A percentile compares a stretch with the other conserved stretches of the same genome.
Evolutionary conservation across 2,888 invertebrate species (phyloP).

Genomic region (Temnothorax unifasciatus): DNA sequence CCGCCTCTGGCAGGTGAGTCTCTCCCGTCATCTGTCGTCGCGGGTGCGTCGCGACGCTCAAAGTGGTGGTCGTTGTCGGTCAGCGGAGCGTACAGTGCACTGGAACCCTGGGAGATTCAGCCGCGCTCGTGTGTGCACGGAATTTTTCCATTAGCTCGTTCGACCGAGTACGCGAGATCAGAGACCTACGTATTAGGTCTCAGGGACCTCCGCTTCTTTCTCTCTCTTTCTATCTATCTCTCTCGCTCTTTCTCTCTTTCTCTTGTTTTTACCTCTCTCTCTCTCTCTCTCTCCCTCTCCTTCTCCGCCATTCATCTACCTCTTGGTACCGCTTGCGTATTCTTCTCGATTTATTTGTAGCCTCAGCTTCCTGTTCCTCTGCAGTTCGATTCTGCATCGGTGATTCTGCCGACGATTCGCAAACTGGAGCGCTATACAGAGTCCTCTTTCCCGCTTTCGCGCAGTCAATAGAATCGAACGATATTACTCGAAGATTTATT

Average conservation of each 20-base stretch:
- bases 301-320: not conserved
- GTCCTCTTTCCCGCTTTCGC: conserved; percentile 31
- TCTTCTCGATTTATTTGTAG: not conserved
- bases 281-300: not conserved
- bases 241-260: not conserved
- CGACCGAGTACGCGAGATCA: conserved; percentile 80
- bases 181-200: conserved; percentile 60
- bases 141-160: conserved; percentile 77
- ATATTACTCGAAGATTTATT: not conserved
- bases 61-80: conserved; percentile 66
- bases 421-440: conserved; percentile 22
- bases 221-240: conserved; percentile 28
- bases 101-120: conserved; percentile 65
- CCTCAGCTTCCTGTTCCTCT: not conserved
- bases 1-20: conserved; percentile 77
- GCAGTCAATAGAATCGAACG: not conserved
- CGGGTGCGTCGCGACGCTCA: conserved; percentile 57
- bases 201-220: conserved; percentile 33
- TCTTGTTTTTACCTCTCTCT: conserved; percentile 13
- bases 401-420: conserved; percentile 14
- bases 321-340: conserved; percentile 22
- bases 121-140: conserved; percentile 70
- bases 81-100: conserved; percentile 74
- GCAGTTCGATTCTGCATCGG: conserved; percentile 6
- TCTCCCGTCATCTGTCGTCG: conserved; percentile 60